Evolutionary conservation across 2,113 vertebrate genomes (phyloP), one percentile per base, ranked within the genome.

Genomic region (Paramisgurnus dabryanus): DNA sequence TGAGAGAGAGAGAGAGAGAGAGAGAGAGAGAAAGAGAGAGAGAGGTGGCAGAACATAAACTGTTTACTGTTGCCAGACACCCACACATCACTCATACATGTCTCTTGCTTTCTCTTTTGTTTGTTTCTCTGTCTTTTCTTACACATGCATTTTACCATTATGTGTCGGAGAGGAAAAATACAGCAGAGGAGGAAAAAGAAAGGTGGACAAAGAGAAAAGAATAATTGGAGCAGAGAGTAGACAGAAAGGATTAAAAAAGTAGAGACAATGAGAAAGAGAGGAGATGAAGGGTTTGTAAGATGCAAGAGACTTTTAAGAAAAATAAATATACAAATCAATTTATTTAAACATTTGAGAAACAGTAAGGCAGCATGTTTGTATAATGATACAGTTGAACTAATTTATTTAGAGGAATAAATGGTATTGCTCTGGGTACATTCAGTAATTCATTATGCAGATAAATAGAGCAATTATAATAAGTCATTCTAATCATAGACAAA

Each of bases 331-430:
- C 78, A 83, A 85, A 63, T 34, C 84, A 80, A 61, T 79, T 82
- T 87, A 84, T 80, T 73, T 83, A 75, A 65, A 85, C 86, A 84
- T 75, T 82, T 63, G 75, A 83, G 73, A 80, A 83, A 86, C 82
- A 85, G 47, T 60, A 83, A 83, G 71, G 77, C 67, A 84, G 41
- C 69, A 66, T 71, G 74, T 87, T 84, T 78, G 43, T 80, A 83
- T 89, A 78, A 89, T 87, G 85, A 79, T 79, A 76, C 82, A 83
- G 76, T 80, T 82, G 82, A 76, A 86, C 88, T 86, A 81, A 83
- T 88, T 88, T 86, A 87, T 89, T 91, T 85, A 89, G 84, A 84
- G 84, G 87, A 88, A 88, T 89, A 89, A 72, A 76, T 76, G 76
- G 60, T 85, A 76, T 86, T 88, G 71, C 66, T 89, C 81, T 69